phyloP scores from a whole-genome alignment of 2,113 vertebrate species.

The Lucifuga dentata region DNA sequence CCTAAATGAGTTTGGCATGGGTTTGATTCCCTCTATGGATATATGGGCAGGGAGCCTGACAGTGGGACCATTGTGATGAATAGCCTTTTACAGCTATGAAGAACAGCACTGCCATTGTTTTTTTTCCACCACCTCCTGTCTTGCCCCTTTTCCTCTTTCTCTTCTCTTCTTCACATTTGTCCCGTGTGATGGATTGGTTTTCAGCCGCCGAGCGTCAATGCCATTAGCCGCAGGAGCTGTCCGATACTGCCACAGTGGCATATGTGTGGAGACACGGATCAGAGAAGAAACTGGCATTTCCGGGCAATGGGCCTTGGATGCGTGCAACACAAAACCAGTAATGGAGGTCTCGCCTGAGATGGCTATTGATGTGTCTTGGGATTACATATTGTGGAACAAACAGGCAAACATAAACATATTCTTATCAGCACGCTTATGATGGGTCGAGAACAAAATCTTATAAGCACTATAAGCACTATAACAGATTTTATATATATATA shows the following conservation, averaged over 20 bases:
- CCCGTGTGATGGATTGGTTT: constrained; percentile 79
- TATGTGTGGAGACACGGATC: constrained; percentile 64
- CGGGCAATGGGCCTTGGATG: constrained; percentile 60
- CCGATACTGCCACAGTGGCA: constrained; percentile 45
- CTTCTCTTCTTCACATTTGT: constrained; percentile 32
- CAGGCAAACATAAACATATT: constrained; percentile 41
- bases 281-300: constrained; percentile 56
- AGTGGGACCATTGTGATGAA: constrained; percentile 80
- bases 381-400: constrained; percentile 59
- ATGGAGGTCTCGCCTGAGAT: constrained; percentile 63
- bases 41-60: constrained; percentile 75
- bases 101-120: constrained; percentile 69
- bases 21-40: constrained; percentile 75
- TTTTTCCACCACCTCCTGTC: constrained; percentile 52
- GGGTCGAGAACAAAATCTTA: not conserved
- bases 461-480: not conserved
- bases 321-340: constrained; percentile 75
- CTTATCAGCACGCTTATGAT: constrained; percentile 13
- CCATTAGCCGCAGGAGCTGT: constrained; percentile 74
- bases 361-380: constrained; percentile 67
- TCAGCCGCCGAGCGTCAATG: constrained; percentile 74
- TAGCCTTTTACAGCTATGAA: constrained; percentile 83
- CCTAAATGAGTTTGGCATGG: constrained; percentile 75
- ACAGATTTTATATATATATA: no score
- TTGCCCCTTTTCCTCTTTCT: constrained; percentile 16